Evolutionary conservation across 2,888 invertebrate genomes (phyloP), one percentile per base, ranked within the genome.

Genomic region (Torymus tubicola): DNA sequence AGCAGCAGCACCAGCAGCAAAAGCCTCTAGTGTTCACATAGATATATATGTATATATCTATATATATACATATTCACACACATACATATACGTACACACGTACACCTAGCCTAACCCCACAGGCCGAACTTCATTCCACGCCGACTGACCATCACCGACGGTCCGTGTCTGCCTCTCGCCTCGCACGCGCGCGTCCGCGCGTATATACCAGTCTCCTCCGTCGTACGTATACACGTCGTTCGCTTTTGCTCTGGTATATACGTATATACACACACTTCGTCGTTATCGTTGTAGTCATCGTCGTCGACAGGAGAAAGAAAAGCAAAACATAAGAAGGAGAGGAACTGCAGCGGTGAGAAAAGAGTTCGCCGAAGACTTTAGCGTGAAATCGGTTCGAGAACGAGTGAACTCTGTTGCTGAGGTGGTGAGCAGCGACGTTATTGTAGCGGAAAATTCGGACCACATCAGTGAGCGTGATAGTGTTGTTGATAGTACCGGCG

Each of bases 101-200:
- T 42, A 42, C 42, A 42, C 89, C 90, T 88, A 90, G 89, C 90
- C 90, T 90, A 89, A 90, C 89, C 89, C 88, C 89, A 86, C 86
- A 84, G 64, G 60, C 16, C 69, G 86, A 89, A 89, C 90, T 89
- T 90, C 89, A 90, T 90, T 90, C 90, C 90, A 90, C 89, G 88
- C 76, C 77, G 80, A 82, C 82, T 82, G 82, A 90, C 90, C 90
- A 90, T 88, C 90, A 89, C 89, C 89, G 90, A 88, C 90, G 90
- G 90, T 89, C 87, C 88, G 86, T 86, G 21, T 64, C 64, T 60
- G 3, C 18, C 12, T 55, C 68, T 60, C 16, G 5, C 50, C 2
- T 24, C 31, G 53, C 24, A 24, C 63, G n/a, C 12, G 21, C 58
- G 4, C 42, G 53, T 50, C 31, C 18, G 18, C 42, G 42, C 55